Base-by-base conservation (phyloP, 2,113 vertebrate species). In the Larimichthys polyactis region DNA sequence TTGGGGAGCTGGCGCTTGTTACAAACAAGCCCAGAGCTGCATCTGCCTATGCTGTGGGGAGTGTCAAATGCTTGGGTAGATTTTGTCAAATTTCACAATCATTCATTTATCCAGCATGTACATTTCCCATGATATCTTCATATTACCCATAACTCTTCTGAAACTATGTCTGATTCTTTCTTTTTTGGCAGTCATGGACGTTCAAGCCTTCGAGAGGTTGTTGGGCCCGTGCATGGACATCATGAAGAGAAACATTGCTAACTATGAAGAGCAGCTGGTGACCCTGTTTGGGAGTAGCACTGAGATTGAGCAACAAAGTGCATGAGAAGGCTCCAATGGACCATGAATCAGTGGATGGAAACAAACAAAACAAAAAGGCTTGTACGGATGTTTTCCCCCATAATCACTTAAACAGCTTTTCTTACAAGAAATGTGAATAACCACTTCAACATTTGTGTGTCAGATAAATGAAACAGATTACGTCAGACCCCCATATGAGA, bases 221-320 rank as follows among this genome's bases (percentile, higher is more conserved):
- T 94, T 99, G 95, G 98, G 98, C 89, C 98, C 98, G 27, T 99
- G 98, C 95, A 99, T 97, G 98, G 98, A 99, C 93, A 99, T 99
- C 94, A 99, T 99, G 97, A 99, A 99, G 95, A 97, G 98, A 84
- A 99, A 99, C 94, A 99, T 99, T 88, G 96, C 96, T 54, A 99
- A 99, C 93, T 99, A 99, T 75, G 97, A 99, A 92, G 98, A 99
- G 88, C 98, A 99, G 81, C 95, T 99, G 83, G 96, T 97, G 75
- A 95, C 96, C 83, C 93, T 99, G 81, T 99, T 99, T 95, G 97
- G 97, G 92, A 96, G 97, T 94, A 97, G 97, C 91, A 97, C 97
- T 94, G 97, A 98, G 94, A 97, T 98, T 92, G 94, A 97, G 0
- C 96, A 98, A 83, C 91, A 96, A 82, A 96, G 90, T 95, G 96